Percentiles rank a stretch among this genome's conserved stretches.
These are phyloP conservation scores for Marronus borbonicus DNA, from an alignment of 2,888 invertebrate species.

Conservation along the genomic window DNA sequence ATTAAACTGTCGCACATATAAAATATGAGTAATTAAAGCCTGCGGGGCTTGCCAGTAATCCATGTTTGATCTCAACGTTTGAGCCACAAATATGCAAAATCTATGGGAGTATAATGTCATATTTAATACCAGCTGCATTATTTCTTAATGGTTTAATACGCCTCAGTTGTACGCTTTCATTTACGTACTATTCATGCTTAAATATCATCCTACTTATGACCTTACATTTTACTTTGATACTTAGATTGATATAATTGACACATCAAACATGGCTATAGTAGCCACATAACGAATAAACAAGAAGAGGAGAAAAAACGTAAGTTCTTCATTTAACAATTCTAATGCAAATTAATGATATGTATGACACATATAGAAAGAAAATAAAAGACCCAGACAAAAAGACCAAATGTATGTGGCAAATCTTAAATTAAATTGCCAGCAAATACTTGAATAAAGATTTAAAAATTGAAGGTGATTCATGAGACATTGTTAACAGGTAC, in stretches of 20 bases:
- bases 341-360: too few species aligned
- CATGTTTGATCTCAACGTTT: slow-evolving; percentile 9
- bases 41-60: slow-evolving; percentile 10
- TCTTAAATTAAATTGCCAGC: too few species aligned
- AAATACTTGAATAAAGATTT: too few species aligned
- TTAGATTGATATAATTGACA: not conserved
- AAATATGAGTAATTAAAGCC: slow-evolving; percentile 12
- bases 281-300: not conserved
- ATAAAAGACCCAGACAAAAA: too few species aligned
- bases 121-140: slow-evolving; percentile 19
- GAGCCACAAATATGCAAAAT: slow-evolving; percentile 1
- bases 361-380: too few species aligned
- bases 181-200: slow-evolving; percentile 9
- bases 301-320: not conserved
- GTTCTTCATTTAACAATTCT: too few species aligned
- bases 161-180: not conserved
- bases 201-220: not conserved
- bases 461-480: too few species aligned
- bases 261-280: too few species aligned
- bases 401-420: too few species aligned
- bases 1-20: slow-evolving; percentile 23
- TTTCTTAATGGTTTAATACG: slow-evolving; percentile 23
- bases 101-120: not conserved
- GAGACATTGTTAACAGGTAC: too few species aligned
- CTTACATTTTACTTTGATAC: not conserved